Base-by-base conservation (phyloP, 1,140 invertebrate species). In the Archivesica marissinica region DNA sequence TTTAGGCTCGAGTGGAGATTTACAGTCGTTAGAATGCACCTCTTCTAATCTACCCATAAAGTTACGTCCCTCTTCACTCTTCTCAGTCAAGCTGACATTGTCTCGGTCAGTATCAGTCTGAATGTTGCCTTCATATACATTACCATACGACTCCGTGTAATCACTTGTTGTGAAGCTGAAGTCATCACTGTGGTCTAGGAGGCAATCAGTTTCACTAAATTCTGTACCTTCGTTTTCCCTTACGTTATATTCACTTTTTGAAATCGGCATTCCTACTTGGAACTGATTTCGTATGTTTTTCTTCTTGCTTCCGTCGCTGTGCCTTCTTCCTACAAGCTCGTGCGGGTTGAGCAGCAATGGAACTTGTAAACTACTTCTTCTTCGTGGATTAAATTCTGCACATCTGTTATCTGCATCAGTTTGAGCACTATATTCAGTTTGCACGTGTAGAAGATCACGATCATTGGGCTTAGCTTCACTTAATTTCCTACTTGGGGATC, bases 31-130 rank as follows among this genome's bases (percentile, higher is more conserved):
- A 0, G 79, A 72, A 72, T 82, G 79, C 0, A 82, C 68, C 23
- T 82, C 79, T 20, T 72, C 78, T 50, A 80, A 39, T 33, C 30
- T 80, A 52, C 30, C 61, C 64, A 80, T 70, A 70, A 80, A 80
- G 15, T 66, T 59, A 44, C 33, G 41, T 44, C 41, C 56, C 2
- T 64, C 56, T 28, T 75, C 72, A 54, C 47, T 75, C n/a, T 47
- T 30, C 17, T 28, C 20, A 35, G 56, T 39, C 30, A 39, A 38
- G 23, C 59, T 39, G 9, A 30, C 35, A 17, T 47, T 64, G 15
- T 59, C 41, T 35, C 35, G 25, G 20, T 35, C 41, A 38, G 30
- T 33, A 41, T 28, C 20, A 2, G 30, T 61, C 3, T 28, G 38
- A 59, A 35, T 59, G 2, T n/a, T 23, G 66, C 23, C 38, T 61